phyloP scores from a whole-genome alignment of 2,113 vertebrate species.

The Muscicapa adusta region DNA sequence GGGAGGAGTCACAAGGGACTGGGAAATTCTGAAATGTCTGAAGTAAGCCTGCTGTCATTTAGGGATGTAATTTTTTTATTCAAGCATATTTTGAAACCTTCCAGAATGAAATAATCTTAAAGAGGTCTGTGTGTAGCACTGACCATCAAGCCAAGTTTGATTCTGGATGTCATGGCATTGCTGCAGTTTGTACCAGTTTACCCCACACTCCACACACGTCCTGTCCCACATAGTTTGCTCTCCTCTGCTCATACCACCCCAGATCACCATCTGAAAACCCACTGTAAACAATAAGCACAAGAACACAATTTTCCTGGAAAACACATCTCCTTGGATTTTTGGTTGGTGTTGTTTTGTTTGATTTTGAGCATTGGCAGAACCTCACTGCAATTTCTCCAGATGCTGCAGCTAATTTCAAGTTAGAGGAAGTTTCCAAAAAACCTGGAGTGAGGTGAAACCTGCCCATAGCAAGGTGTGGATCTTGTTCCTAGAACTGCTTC shows the following conservation, averaged over 20 bases:
- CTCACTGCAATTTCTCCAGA: neutral
- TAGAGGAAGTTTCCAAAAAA: neutral
- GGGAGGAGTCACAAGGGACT: neutral
- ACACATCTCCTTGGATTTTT: neutral
- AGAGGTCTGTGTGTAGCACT: neutral
- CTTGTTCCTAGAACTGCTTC: neutral
- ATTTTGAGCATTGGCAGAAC: neutral
- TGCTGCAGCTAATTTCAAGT: neutral
- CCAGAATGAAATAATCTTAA: neutral
- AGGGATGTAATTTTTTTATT: neutral
- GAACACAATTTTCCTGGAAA: neutral
- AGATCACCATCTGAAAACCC: neutral
- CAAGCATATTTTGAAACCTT: neutral
- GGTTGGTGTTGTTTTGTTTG: neutral
- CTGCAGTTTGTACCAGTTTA: neutral
- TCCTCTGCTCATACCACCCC: neutral
- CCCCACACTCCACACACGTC: rapidly evolving
- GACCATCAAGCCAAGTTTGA: neutral
- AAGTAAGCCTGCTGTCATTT: neutral
- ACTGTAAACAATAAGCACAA: neutral
- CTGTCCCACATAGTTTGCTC: neutral
- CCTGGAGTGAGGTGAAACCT: neutral
- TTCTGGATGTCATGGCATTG: neutral
- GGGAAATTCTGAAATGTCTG: neutral
- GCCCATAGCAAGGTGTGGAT: neutral